Percentiles rank a stretch among this genome's conserved stretches.
These are phyloP conservation scores for Platycnemis pennipes DNA, from an alignment of 2,888 invertebrate species.

Conservation along the genomic window DNA sequence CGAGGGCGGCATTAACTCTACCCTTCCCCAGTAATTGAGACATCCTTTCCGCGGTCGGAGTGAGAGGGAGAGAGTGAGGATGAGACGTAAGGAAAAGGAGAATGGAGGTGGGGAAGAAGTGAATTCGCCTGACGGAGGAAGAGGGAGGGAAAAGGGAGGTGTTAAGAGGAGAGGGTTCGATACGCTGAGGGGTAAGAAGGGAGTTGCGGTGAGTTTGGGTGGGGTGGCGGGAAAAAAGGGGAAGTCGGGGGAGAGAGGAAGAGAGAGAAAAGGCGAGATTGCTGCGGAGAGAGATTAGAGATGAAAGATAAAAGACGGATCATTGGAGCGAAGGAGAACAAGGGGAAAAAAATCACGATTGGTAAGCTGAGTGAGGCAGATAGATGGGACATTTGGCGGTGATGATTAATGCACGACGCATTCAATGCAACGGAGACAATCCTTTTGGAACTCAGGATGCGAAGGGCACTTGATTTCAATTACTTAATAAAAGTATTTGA, in stretches of 20 bases:
- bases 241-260: background rate
- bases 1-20: constrained; percentile 76
- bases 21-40: constrained; percentile 77
- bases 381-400: background rate
- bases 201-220: no score
- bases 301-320: constrained; percentile 26
- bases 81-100: background rate
- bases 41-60: constrained; percentile 72
- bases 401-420: background rate
- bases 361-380: background rate
- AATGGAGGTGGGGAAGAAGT: background rate
- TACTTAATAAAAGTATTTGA: background rate
- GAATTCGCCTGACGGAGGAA: constrained; percentile 2
- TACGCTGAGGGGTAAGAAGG: background rate
- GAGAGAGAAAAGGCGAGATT: constrained; percentile 19
- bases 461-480: background rate
- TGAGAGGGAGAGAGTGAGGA: constrained; percentile 2
- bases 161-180: background rate
- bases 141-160: background rate
- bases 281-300: constrained; percentile 23
- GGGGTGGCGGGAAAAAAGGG: background rate
- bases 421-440: background rate
- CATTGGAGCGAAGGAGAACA: background rate
- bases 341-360: background rate
- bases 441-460: background rate